Base-by-base conservation (phyloP, 2,797 vertebrate species). In the Nothura maculosa region DNA sequence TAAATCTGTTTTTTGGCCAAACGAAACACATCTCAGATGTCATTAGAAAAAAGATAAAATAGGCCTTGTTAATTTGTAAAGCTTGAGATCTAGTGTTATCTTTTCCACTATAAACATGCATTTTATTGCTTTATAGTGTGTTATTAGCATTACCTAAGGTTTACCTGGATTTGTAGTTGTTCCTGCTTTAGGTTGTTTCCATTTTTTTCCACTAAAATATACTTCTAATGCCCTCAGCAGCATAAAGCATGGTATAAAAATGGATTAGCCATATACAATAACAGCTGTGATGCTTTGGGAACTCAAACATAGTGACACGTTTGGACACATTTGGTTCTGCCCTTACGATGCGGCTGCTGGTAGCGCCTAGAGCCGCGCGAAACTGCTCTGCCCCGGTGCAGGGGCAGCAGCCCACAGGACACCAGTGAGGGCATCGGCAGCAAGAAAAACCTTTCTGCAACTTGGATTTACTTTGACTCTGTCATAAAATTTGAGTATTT, bases 361-460 rank as follows among this genome's bases (percentile, higher is more conserved):
- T 17, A 61, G 13, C 10, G 21, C 69, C 69, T 27, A 52, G 19
- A 84, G 3, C 36, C 47, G 2, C 2, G 12, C 42, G 67, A 40
- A 73, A 5, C 8, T 40, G 30, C 47, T 86, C 36, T 76, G 7
- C 69, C 0, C 69, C 0, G 0, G 32, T 63, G 24, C 8, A 52
- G 74, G 70, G 32, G 72, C 42, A n/a, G n/a, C 66, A 57, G 67
- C 50, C 9, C 7, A 55, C 60, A 34, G 18, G 66, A 90, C 80
- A 70, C 5, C 19, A 30, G 34, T 28, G 9, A 8, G 70, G 69
- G 27, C 11, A 61, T 63, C 24, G 60, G 36, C 43, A 68, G 61
- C 58, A 67, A 62, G 63, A 0, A 79, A 62, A 20, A 30, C 6
- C 52, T n/a, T 73, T 93, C 28, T 87, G 2, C 18, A 16, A 9